Evolutionary conservation across 2,113 vertebrate genomes (phyloP), one percentile per base, ranked within the genome.

Genomic region (Camarhynchus parvulus): DNA sequence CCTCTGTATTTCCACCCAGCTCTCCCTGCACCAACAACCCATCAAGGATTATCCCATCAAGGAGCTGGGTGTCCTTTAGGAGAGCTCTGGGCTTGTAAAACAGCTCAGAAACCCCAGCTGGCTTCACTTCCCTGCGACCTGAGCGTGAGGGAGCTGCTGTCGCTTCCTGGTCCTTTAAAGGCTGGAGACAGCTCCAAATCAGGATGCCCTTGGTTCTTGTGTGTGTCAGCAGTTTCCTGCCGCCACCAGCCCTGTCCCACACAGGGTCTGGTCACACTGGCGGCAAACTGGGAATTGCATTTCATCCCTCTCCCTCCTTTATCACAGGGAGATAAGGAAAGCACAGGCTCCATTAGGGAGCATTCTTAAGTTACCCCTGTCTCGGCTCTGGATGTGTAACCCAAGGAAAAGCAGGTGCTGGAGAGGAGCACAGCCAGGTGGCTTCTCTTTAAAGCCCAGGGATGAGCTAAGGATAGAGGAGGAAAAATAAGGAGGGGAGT

Each of bases 301-400:
- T 96, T 96, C 96, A 94, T 64, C 82, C 4, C 70, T 85, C 52
- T 49, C 41, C 52, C 53, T 79, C 37, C 55, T 72, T 83, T 74
- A 79, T 68, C 55, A 5, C 2, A 10, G 88, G 88, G 85, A 94
- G 94, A 92, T 94, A 92, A 95, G 94, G 64, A 47, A 72, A 62
- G 86, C 83, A 53, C 66, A 44, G 77, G 22, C 84, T 94, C 94
- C 96, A 95, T 85, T 92, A 95, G 90, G 86, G 90, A 83, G 39
- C 90, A 44, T 90, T 95, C 97, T 97, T 84, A 96, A 87, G 93
- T 97, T 97, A 92, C 96, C 66, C 33, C 66, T 58, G 93, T 95
- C 96, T 97, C 25, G 10, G 84, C 79, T 90, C 62, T 2, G 21
- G 86, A 75, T 64, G 85, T 91, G 95, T 84, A 87, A 95, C 84